Base-by-base conservation (phyloP, 2,888 invertebrate species). In the Brachyptera putata region DNA sequence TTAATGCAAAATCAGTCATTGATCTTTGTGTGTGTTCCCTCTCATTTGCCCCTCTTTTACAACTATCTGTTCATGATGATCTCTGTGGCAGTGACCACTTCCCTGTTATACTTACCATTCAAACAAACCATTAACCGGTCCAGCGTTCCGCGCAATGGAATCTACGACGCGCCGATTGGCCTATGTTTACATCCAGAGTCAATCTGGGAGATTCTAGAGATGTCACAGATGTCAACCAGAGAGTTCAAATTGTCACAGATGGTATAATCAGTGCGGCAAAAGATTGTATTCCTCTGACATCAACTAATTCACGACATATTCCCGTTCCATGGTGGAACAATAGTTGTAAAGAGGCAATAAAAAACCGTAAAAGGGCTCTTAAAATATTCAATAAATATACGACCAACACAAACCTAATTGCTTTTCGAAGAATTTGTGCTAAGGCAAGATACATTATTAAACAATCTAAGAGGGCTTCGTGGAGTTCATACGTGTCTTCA, bases 271-370 rank as follows among this genome's bases (percentile, higher is more conserved):
- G 3, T 3, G 43, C 43, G 43, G 24, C 46, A n/a, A 24, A 46
- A n/a, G 24, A 46, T 46, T 46, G 21, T 4, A 46, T 46, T n/a
- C 56, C 25, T 16, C 36, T n/a, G 21, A 50, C 30, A 16, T 50
- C 50, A n/a, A 34, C 14, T 22, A 34, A 39, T 16, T 39, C 56
- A n/a, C n/a, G n/a, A n/a, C n/a, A n/a, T n/a, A n/a, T n/a, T n/a
- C n/a, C n/a, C n/a, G n/a, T n/a, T n/a, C n/a, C 39, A 2, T 56
- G 37, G 37, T 56, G 56, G 56, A 56, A 36, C 16, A 21, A 7
- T n/a, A 56, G 56, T 14, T 56, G 56, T 56, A n/a, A 37, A 3
- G 41, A 37, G 13, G 56, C 56, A 21, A 21, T 37, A 18, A n/a
- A 14, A 11, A 22, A 21, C 3, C 14, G 36, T 11, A 37, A 34